These are phyloP conservation scores for Andrena trimmerana DNA, from an alignment of 2,888 invertebrate genomes.

Conservation along the genomic window DNA sequence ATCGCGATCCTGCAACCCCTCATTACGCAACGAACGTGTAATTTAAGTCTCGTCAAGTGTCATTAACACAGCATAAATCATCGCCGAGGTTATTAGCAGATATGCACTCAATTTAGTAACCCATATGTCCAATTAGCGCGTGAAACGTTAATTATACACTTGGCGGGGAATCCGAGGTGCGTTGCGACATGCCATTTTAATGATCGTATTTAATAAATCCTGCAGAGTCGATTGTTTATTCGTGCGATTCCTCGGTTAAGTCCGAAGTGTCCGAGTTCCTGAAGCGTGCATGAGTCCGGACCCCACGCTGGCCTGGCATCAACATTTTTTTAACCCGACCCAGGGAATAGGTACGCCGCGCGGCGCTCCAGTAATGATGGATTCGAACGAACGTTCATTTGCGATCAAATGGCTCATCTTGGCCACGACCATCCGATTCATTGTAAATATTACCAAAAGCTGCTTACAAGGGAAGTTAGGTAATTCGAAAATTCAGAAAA, in stretches of 20 bases:
- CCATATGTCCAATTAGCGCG: conserved; percentile 43
- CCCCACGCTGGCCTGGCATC: conserved; percentile 78
- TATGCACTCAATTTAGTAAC: conserved; percentile 9
- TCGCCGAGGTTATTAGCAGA: not conserved
- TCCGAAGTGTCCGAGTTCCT: conserved; percentile 75
- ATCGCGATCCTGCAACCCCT: conserved; percentile 13
- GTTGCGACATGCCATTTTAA: conserved; percentile 23
- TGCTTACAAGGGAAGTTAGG: too few relatives aligned
- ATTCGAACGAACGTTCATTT: conserved; percentile 68
- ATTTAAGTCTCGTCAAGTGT: conserved; percentile 35
- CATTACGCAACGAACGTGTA: conserved; percentile 15
- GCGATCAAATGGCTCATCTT: conserved; percentile 42
- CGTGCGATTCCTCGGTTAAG: conserved; percentile 63
- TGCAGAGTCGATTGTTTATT: conserved; percentile 67
- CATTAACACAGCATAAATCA: conserved; percentile 28
- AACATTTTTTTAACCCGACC: conserved; percentile 74
- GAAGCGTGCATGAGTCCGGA: conserved; percentile 76
- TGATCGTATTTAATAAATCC: conserved; percentile 61
- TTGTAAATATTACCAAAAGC: too few relatives aligned
- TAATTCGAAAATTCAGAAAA: too few relatives aligned
- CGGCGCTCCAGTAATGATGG: conserved; percentile 74
- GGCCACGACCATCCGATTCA: not conserved
- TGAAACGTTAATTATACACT: conserved; percentile 43
- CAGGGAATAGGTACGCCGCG: conserved; percentile 71
- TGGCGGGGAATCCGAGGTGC: not conserved